A percentile compares a stretch with the other conserved stretches of the same genome.
phyloP scores from a whole-genome alignment of 1,140 invertebrate species.

The Zaprionus ghesquierei region DNA sequence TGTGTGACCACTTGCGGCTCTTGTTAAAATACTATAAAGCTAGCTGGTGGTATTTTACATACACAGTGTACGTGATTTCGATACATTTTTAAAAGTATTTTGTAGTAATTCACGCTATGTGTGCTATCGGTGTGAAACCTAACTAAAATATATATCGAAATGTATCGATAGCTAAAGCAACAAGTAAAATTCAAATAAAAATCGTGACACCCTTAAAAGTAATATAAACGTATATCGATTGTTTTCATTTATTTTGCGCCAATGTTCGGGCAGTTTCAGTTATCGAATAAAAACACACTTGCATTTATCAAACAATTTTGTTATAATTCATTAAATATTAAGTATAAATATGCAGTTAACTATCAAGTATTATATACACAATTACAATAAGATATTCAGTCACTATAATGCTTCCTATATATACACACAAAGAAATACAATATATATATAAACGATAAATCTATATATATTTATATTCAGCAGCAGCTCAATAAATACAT shows the following conservation, averaged over 20 bases:
- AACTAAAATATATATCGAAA: not conserved
- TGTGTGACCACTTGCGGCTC: not conserved
- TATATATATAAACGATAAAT: constrained; percentile 16
- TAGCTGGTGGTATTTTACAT: not conserved
- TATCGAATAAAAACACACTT: constrained; percentile 19
- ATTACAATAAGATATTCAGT: constrained; percentile 80
- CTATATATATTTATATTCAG: constrained; percentile 43
- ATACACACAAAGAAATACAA: constrained; percentile 53
- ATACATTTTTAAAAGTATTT: not conserved
- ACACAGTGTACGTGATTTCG: not conserved
- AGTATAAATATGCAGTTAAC: constrained; percentile 75
- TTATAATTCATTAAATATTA: constrained; percentile 79
- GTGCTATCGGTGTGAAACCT: not conserved
- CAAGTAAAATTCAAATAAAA: not conserved
- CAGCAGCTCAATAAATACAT: constrained; percentile 70
- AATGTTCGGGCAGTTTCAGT: too few relatives aligned
- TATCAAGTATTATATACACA: constrained; percentile 80
- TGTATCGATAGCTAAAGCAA: not conserved
- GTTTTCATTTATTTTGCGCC: too few relatives aligned
- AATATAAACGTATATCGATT: not conserved
- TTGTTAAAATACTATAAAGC: constrained; percentile 16
- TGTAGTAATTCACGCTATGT: not conserved
- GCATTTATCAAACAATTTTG: constrained; percentile 69
- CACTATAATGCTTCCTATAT: constrained; percentile 79
- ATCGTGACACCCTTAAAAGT: not conserved